Percentiles rank a stretch among this genome's conserved stretches.
These are phyloP conservation scores for Nesometra sesokonis DNA, from an alignment of 35 echinoderm and acorn worm species.

Conservation along the genomic window DNA sequence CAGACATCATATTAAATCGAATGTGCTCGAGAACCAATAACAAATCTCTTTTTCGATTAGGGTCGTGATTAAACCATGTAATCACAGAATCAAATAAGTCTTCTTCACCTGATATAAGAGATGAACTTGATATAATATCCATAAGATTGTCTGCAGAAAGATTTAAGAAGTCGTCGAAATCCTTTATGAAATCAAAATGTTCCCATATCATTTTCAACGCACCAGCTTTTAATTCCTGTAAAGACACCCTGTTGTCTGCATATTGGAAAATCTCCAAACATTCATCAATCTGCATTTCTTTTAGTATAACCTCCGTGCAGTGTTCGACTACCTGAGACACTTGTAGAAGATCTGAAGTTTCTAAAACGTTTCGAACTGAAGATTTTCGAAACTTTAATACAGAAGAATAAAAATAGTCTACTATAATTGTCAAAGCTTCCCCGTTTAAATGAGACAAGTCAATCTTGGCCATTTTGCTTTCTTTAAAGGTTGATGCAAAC, in stretches of 20 bases:
- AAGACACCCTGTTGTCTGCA: constrained; percentile 4
- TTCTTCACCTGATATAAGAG: constrained; percentile 32
- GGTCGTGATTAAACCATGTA: constrained; percentile 45
- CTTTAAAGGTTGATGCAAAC: constrained; percentile 53
- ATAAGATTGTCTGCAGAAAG: constrained; percentile 13
- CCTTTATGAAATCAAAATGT: constrained; percentile 28
- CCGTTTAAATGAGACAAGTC: constrained; percentile 28
- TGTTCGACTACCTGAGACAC: constrained; percentile 29
- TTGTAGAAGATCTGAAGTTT: constrained; percentile 46
- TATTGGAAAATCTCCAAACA: constrained; percentile 55
- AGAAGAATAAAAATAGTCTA: constrained; percentile 54
- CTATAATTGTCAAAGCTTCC: constrained; percentile 9
- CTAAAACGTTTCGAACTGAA: constrained; percentile 34
- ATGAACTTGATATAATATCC: constrained; percentile 16
- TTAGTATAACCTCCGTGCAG: constrained; percentile 44
- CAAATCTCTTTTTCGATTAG: not conserved
- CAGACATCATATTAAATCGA: not conserved
- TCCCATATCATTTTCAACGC: constrained; percentile 28
- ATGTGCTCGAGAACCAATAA: not conserved
- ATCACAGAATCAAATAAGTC: constrained; percentile 44
- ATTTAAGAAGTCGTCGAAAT: constrained; percentile 25
- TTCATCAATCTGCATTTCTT: constrained; percentile 14
- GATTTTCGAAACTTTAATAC: constrained; percentile 24
- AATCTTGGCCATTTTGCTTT: constrained; percentile 32
- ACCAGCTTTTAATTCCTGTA: constrained; percentile 1